These are phyloP conservation scores for Macropodus opercularis DNA, from an alignment of 2,797 vertebrate genomes.

Conservation along the genomic window DNA sequence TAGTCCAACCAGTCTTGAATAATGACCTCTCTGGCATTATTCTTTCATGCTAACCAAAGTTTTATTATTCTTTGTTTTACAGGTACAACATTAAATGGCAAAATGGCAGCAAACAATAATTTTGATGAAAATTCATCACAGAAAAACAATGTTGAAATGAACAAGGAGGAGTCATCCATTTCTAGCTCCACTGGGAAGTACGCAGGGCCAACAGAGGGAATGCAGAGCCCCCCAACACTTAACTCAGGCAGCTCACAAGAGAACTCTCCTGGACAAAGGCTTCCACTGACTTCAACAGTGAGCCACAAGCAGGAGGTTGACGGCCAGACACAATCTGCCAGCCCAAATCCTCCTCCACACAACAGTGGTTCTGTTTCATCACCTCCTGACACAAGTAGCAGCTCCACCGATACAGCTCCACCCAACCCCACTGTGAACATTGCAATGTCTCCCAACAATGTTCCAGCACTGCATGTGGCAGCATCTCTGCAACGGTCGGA, in stretches of 20 bases:
- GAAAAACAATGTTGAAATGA: constrained; percentile 28
- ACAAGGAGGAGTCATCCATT: constrained; percentile 47
- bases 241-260: constrained; percentile 34
- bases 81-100: constrained; percentile 61
- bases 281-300: constrained; percentile 33
- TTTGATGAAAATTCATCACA: constrained; percentile 51
- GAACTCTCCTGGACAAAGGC: constrained; percentile 14
- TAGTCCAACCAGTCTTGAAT: neutral
- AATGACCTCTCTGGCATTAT: neutral
- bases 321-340: constrained; percentile 25
- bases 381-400: constrained; percentile 29
- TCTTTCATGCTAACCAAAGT: constrained; percentile 1
- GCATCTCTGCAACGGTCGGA: constrained; percentile 27
- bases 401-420: constrained; percentile 24
- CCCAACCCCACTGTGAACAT: constrained; percentile 31
- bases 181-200: constrained; percentile 43
- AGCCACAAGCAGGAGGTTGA: constrained; percentile 43
- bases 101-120: constrained; percentile 29
- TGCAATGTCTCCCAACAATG: constrained; percentile 17
- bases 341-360: constrained; percentile 23
- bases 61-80: constrained; percentile 43
- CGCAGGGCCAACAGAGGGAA: constrained; percentile 30
- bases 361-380: constrained; percentile 20
- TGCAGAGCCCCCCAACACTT: constrained; percentile 47
- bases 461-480: constrained; percentile 28